Percentiles rank a stretch among this genome's conserved stretches.
phyloP scores from a whole-genome alignment of 2,797 vertebrate genomes.

The Morus bassanus region DNA sequence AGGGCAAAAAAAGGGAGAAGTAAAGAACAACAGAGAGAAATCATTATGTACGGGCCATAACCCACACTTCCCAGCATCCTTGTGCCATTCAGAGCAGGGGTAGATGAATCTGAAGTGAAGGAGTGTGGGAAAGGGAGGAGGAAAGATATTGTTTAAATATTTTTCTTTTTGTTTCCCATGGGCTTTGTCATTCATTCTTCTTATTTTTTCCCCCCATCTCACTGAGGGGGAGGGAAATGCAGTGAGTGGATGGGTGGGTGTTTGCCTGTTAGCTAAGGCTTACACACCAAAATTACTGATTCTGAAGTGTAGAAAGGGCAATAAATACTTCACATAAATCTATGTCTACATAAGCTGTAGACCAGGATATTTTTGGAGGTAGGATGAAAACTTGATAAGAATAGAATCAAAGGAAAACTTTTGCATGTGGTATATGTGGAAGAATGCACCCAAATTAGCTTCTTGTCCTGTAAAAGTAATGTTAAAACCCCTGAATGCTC shows the following conservation, averaged over 20 bases:
- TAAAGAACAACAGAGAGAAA: neutral
- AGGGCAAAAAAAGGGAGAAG: neutral
- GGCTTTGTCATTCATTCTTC: neutral
- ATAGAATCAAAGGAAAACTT: neutral
- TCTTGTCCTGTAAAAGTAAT: neutral
- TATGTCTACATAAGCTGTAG: neutral
- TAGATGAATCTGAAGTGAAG: neutral
- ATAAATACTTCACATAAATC: neutral
- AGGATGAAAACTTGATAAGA: neutral
- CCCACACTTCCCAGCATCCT: neutral
- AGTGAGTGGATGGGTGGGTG: neutral
- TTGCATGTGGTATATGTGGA: neutral
- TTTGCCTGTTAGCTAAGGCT: neutral
- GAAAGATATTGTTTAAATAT: neutral
- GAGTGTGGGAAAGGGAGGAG: neutral
- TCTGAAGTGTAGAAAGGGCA: neutral
- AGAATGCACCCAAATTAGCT: neutral
- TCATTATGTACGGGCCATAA: neutral
- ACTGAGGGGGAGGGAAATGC: too few species aligned
- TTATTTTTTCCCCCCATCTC: neutral
- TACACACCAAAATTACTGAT: neutral
- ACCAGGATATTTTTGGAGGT: neutral
- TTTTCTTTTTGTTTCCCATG: neutral
- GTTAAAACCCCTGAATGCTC: neutral
- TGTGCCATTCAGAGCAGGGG: neutral